Conservation (phyloP, 2,888 invertebrate species). For the Drosophila anomelani region DNA sequence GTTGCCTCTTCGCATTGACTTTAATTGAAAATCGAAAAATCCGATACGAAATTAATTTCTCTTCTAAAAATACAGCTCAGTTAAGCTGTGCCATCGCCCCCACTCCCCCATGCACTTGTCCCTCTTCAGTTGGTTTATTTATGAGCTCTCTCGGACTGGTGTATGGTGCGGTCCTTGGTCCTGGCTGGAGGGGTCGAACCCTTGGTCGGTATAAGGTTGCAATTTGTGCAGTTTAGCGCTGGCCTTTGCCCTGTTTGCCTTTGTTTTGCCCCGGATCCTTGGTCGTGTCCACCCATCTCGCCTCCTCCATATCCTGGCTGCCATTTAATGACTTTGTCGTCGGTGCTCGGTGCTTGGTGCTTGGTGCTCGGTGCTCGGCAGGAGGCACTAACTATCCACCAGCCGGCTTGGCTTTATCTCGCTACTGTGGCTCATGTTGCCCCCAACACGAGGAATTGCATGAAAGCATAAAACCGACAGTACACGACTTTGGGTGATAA, state of each 20-base stretch:
- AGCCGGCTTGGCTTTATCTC: constrained; percentile 40
- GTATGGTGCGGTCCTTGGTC: constrained; percentile 18
- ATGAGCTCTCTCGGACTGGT: constrained; percentile 64
- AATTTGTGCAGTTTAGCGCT: constrained; percentile 81
- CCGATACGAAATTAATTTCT: constrained; percentile 82
- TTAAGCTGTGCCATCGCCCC: constrained; percentile 22
- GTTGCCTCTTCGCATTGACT: constrained; percentile 64
- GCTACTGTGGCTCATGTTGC: constrained; percentile 68
- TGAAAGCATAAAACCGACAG: constrained; percentile 79
- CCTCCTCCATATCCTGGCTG: constrained; percentile 29
- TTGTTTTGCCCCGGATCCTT: constrained; percentile 38
- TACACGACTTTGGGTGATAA: constrained; percentile 80
- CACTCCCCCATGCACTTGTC: constrained; percentile 42
- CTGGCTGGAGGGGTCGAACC: constrained; percentile 32
- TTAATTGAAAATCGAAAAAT: constrained; percentile 83
- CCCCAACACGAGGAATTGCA: constrained; percentile 76
- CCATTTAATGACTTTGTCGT: constrained; percentile 78
- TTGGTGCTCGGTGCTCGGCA: constrained; percentile 23
- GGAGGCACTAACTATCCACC: constrained; percentile 43
- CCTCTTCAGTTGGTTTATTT: constrained; percentile 63
- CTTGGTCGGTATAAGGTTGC: constrained; percentile 72
- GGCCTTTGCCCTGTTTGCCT: constrained; percentile 66
- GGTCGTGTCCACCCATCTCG: background rate
- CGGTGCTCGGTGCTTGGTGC: constrained; percentile 36
- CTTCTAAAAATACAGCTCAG: constrained; percentile 72